These are phyloP conservation scores for Lophius americanus DNA, from an alignment of 2,797 vertebrate species.

Conservation along the genomic window DNA sequence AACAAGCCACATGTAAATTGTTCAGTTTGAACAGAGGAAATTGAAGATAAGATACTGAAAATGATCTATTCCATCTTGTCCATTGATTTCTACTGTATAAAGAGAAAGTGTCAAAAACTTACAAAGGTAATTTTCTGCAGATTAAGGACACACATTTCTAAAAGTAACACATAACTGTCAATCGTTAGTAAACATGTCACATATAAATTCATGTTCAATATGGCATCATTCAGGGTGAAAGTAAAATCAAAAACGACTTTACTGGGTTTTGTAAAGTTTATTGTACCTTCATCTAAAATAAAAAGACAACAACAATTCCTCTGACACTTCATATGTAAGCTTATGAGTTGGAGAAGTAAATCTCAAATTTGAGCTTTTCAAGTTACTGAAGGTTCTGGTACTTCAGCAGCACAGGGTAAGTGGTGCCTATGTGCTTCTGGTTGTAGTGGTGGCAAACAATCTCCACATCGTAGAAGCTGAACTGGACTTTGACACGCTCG, in stretches of 20 bases:
- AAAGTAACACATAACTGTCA: too few species aligned
- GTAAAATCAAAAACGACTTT: slow-evolving; percentile 22
- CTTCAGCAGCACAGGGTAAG: slow-evolving; percentile 83
- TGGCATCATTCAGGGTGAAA: neutral
- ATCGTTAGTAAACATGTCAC: neutral
- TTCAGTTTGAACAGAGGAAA: too few species aligned
- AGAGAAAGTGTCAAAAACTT: neutral
- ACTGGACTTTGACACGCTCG: slow-evolving; percentile 82
- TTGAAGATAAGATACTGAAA: neutral
- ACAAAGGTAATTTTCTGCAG: neutral
- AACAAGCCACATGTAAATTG: neutral
- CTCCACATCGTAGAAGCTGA: slow-evolving; percentile 84
- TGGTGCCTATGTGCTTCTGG: slow-evolving; percentile 85
- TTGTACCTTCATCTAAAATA: slow-evolving; percentile 79
- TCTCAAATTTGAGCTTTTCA: slow-evolving; percentile 13
- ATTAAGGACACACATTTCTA: neutral
- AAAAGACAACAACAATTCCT: slow-evolving; percentile 77
- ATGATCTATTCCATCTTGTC: neutral
- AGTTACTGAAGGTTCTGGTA: slow-evolving; percentile 62
- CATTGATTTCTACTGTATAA: neutral
- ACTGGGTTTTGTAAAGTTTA: slow-evolving; percentile 67
- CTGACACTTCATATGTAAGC: slow-evolving; percentile 54
- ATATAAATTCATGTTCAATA: neutral
- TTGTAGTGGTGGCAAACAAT: slow-evolving; percentile 86
- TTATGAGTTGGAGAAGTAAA: slow-evolving; percentile 17